Evolutionary conservation across 2,888 invertebrate genomes (phyloP), one percentile per base, ranked within the genome.

Genomic region (Nowickia ferox): DNA sequence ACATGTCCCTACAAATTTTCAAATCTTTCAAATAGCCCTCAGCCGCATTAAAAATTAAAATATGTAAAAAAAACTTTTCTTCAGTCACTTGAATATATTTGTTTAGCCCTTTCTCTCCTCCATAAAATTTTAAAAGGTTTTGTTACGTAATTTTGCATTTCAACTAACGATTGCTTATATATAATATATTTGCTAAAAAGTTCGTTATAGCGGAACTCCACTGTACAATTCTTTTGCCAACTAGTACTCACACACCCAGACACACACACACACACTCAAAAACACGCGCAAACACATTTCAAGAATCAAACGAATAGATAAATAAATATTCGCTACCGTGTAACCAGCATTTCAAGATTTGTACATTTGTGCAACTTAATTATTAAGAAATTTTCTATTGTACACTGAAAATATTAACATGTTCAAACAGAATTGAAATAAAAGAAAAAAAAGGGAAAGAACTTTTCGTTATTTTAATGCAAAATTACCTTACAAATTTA

Each of bases 341-440:
- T 11, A 51, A 59, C 48, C 68, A 68, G 68, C 68, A 51, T 40
- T 59, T 68, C 46, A 15, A 66, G 57, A 77, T n/a, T 57, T 59
- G 46, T n/a, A 38, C 9, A 30, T 11, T 19, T 53, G 19, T 19
- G 15, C 19, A 40, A 30, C 8, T 51, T 68, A 68, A 65, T 46
- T 46, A 46, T 8, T 4, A n/a, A 15, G 15, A 30, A 15, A 9
- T 51, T 30, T 11, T 6, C 4, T 48, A 30, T 30, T 6, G 30
- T 30, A 30, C 15, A 30, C 30, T 57, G 11, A 59, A 59, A 15
- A 6, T 57, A 10, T 40, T 59, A 17, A 59, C 10, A 38, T 42
- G 42, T 11, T 9, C 1, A 9, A 4, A 4, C 17, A 3, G 9
- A 42, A 1, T 42, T 15, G 57, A 30, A 57, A 30, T 57, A 13